These are phyloP conservation scores for Lycaon pictus DNA, from an alignment of 2,113 vertebrate species.

Conservation along the genomic window DNA sequence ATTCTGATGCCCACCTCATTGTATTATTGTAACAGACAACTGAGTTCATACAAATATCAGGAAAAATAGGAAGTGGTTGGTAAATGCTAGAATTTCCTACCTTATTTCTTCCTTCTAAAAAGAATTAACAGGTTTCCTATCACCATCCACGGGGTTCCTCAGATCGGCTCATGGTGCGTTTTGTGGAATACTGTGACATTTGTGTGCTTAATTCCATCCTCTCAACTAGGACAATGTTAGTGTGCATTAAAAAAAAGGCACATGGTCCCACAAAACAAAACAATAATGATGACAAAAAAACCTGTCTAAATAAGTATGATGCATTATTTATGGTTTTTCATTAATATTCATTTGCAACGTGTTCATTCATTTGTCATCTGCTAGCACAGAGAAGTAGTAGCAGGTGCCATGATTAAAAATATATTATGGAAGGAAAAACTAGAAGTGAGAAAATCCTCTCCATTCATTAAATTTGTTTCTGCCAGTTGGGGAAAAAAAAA, in stretches of 20 bases:
- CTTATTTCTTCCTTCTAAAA: not conserved
- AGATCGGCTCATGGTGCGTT: not conserved
- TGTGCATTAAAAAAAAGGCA: not conserved
- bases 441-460: not conserved
- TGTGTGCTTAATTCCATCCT: not conserved
- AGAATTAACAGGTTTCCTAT: accelerated
- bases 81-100: not conserved
- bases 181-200: not conserved
- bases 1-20: accelerated
- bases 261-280: not conserved
- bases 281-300: not conserved
- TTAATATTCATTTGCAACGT: slow-evolving; percentile 46
- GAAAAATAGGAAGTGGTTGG: no score
- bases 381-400: slow-evolving; percentile 31
- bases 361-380: slow-evolving; percentile 59
- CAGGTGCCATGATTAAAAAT: slow-evolving; percentile 68
- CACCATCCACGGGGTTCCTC: accelerated
- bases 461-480: slow-evolving; percentile 23
- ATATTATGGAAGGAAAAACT: not conserved
- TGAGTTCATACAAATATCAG: not conserved
- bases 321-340: slow-evolving; percentile 46
- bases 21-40: not conserved
- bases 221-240: not conserved
- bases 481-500: not conserved
- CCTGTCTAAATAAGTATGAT: not conserved